Evolutionary conservation across 2,113 vertebrate genomes (phyloP), one percentile per base, ranked within the genome.

Genomic region (Paratilapia polleni): DNA sequence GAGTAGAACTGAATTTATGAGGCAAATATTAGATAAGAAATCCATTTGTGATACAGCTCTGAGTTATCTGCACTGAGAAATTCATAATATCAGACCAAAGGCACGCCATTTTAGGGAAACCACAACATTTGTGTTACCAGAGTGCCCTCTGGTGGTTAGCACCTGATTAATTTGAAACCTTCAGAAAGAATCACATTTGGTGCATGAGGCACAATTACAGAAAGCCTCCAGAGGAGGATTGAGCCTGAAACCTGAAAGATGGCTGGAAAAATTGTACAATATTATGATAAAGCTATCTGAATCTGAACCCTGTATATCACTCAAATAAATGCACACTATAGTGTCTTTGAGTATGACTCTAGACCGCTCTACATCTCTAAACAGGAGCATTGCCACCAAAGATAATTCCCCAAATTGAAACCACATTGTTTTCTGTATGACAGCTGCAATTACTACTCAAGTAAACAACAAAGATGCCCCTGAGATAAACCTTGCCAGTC

Each of bases 111-210:
- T 13, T 1, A 26, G 4, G 52, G 15, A 66, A 70, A 22, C 1
- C 7, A 36, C 47, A 54, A 26, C 59, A 87, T 93, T 82, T 70
- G 8, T 89, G 86, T 62, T 80, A 70, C 79, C 5, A 52, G 14
- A 26, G 54, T 15, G 86, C 88, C 93, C 87, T 91, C 93, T 93
- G 76, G 63, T 92, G 93, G 91, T 28, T 17, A 17, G 12, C 22
- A 6, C 12, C 19, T 36, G 31, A 63, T 31, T 59, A 43, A 13
- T 57, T 75, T 61, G 66, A 12, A 82, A 75, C 2, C 36, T 26
- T 24, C 20, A 43, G 49, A 74, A 41, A 4, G 24, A 75, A 11
- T 49, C 41, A 17, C 20, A 63, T 5, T 28, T 80, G 22, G 15
- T 19, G 31, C 38, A 43, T 13, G 3, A 56, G 6, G 9, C 13